Percentiles rank a stretch among this genome's conserved stretches.
phyloP scores from a whole-genome alignment of 2,113 vertebrate genomes.

The Paratilapia polleni region DNA sequence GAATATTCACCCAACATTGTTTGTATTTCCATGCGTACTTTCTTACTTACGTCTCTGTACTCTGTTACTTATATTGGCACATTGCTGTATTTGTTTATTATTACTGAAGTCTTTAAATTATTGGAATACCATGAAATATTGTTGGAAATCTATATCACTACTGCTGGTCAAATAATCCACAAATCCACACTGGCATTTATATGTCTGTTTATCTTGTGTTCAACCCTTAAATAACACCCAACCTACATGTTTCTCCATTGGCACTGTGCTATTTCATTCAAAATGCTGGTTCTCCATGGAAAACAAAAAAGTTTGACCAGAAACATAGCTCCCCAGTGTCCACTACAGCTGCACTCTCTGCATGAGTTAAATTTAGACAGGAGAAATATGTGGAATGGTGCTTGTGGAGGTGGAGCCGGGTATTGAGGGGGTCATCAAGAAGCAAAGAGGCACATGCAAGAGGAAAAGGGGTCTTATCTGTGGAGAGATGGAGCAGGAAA shows the following conservation, averaged over 20 bases:
- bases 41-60: background rate
- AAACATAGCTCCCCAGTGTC: background rate
- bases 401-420: constrained; percentile 8
- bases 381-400: background rate
- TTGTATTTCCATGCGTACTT: background rate
- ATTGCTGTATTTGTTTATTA: too few species aligned
- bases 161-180: background rate
- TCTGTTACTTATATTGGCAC: background rate
- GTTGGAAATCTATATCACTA: background rate
- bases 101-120: background rate
- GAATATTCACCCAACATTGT: background rate
- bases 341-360: background rate
- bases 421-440: constrained; percentile 53
- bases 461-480: constrained; percentile 64
- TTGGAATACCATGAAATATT: background rate
- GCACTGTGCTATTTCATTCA: background rate
- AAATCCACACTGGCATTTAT: background rate
- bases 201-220: background rate
- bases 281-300: background rate
- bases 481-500: constrained; percentile 72
- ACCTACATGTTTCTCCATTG: background rate
- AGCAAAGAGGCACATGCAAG: constrained; percentile 64
- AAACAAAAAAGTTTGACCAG: constrained; percentile 25
- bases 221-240: background rate
- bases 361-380: constrained; percentile 46